phyloP scores from a whole-genome alignment of 92 coral and sea anemone genomes.

The Muricea muricata region DNA sequence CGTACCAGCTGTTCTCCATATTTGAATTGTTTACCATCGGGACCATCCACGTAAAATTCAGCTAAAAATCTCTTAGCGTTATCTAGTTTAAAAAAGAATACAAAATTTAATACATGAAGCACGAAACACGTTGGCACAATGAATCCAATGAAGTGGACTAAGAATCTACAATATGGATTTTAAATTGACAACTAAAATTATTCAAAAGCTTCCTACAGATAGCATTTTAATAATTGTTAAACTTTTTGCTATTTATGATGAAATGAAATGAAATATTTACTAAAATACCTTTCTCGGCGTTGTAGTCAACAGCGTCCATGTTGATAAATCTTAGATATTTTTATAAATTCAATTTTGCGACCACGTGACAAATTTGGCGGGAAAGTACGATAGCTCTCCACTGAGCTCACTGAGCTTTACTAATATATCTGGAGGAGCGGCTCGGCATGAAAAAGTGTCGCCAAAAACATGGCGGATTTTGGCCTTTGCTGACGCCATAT shows the following conservation, averaged over 20 bases:
- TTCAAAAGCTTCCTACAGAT: neutral
- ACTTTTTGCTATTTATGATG: neutral
- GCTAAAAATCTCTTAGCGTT: slow-evolving; percentile 94
- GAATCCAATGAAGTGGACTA: no score
- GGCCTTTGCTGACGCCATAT: no score
- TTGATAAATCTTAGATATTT: slow-evolving; percentile 1
- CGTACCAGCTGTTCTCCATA: slow-evolving; percentile 97
- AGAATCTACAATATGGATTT: neutral
- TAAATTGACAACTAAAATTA: slow-evolving; percentile 4
- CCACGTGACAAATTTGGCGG: slow-evolving; percentile 99
- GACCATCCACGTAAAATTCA: slow-evolving; percentile 90
- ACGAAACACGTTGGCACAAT: no score
- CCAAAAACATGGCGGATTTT: no score
- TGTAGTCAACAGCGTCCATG: slow-evolving; percentile 87
- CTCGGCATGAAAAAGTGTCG: no score
- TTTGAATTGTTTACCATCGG: slow-evolving; percentile 86
- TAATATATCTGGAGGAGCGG: no score
- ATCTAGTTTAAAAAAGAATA: slow-evolving; percentile 64
- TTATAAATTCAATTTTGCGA: slow-evolving; percentile 32
- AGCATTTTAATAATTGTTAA: neutral
- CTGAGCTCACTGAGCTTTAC: no score
- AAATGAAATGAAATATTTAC: neutral
- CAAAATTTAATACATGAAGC: neutral
- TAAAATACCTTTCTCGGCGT: slow-evolving; percentile 72
- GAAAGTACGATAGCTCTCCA: no score